Base-by-base conservation (phyloP, 1,140 invertebrate species). In the Eupristina koningsbergeri region DNA sequence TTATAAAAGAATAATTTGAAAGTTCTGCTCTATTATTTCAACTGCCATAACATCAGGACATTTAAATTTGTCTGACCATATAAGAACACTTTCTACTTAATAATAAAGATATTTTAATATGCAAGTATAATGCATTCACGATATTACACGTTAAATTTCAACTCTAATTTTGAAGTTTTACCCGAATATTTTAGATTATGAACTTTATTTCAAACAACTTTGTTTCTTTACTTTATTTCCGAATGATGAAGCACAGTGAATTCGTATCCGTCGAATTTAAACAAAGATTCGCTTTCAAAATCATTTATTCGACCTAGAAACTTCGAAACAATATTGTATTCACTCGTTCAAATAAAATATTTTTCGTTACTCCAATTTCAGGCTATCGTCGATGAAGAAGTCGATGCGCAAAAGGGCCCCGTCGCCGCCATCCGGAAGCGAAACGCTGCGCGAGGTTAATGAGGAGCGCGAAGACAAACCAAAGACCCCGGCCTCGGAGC, bases 321-420 rank as follows among this genome's bases (percentile, higher is more conserved):
- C n/a, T n/a, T n/a, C n/a, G n/a, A n/a, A n/a, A n/a, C n/a, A n/a
- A n/a, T n/a, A n/a, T n/a, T n/a, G n/a, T n/a, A n/a, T n/a, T n/a
- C n/a, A 41, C 22, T 36, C 26, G 31, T n/a, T 9, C 22, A 7
- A 29, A 39, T 39, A 77, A 61, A 26, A 58, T 1, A 26, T 11
- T 39, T 41, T 69, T 26, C 19, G 31, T 22, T 61, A 22, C 11
- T 71, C 19, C 7, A 31, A 34, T 79, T 73, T 31, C 81, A 92
- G 91, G n/a, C n/a, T n/a, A 86, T 92, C 91, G 45, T 92, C 91
- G 77, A 91, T 91, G 89, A 92, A 91, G 84, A 91, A 91, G 77
- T 92, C 91, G 26, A 86, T 91, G 34, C 88, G 91, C 0, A 91
- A 90, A 74, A 90, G 87, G 78, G 89, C 90, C 3, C 90, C 90